Evolutionary conservation across 2,888 invertebrate genomes (phyloP), one percentile per base, ranked within the genome.

Genomic region (Tenthredo amoena): DNA sequence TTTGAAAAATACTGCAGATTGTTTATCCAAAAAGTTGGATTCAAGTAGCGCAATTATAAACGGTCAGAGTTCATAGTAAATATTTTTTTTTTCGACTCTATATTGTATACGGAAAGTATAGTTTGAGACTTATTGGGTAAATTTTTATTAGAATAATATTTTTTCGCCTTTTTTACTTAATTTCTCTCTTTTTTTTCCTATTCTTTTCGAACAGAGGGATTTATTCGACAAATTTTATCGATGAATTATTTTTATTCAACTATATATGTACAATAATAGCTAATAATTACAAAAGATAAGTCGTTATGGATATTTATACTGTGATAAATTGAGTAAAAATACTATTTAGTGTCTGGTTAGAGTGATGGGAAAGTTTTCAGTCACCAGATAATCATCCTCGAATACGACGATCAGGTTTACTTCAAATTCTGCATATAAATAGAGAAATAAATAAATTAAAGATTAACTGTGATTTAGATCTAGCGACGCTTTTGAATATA

Each of bases 401-500:
- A 99, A 99, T 88, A 99, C 96, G 50, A 99, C 96, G 0, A 99
- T 97, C 81, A 99, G 95, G 93, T 99, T 99, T 7, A 99, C 95
- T 94, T 99, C 99, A 94, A 99, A 99, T 93, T 99, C 99, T 99
- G 95, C 87, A 96, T 95, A 85, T 86, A 88, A 12, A 1, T 10
- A n/a, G 85, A 65, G 37, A 55, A 26, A 55, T 18, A 55, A 55
- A 12, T 12, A 84, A 58, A 21, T 50, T n/a, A 79, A 62, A n/a
- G 82, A 87, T 79, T 15, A 77, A 86, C 47, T 43, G 68, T 31
- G 34, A 85, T 74, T 55, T 68, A 68, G 18, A 68, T 34, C 68
- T 65, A 65, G 68, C 68, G 0, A 31, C 2, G 21, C 15, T 10
- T 84, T 15, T 18, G n/a, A 58, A 7, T 31, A 55, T 26, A 58